Conservation (phyloP, 2,888 invertebrate genomes). For the Catocala nupta region DNA sequence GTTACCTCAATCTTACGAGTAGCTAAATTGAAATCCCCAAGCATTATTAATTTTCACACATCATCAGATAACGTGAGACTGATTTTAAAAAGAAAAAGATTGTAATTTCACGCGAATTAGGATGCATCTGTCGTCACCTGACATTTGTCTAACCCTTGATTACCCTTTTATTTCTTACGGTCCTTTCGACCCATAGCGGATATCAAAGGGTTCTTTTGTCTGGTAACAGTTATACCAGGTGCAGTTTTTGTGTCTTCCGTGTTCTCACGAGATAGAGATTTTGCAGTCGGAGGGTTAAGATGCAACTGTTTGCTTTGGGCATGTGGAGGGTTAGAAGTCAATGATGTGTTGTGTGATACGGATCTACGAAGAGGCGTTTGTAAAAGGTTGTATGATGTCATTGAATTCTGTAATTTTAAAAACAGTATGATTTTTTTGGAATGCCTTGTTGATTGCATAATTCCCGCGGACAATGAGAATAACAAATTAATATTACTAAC, state of each 20-base stretch:
- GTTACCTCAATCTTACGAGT: conserved; percentile 3
- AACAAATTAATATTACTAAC: too few species aligned
- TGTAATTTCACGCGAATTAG: conserved; percentile 83
- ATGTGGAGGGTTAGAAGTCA: conserved; percentile 50
- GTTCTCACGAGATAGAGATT: conserved; percentile 81
- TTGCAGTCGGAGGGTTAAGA: conserved; percentile 48
- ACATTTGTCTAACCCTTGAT: conserved; percentile 75
- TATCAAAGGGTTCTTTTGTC: conserved; percentile 79
- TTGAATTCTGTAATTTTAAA: too few species aligned
- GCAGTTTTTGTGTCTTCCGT: conserved; percentile 67
- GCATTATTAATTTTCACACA: conserved; percentile 80
- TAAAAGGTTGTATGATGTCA: too few species aligned
- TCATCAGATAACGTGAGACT: conserved; percentile 77
- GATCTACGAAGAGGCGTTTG: conserved; percentile 21
- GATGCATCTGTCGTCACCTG: conserved; percentile 84
- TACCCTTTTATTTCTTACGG: conserved; percentile 68
- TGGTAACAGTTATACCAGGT: conserved; percentile 81
- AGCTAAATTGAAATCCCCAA: conserved; percentile 6
- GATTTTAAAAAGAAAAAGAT: conserved; percentile 66
- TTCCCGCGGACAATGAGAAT: too few species aligned
- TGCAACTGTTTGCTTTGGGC: conserved; percentile 53
- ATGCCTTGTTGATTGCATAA: too few species aligned
- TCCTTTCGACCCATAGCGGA: conserved; percentile 70
- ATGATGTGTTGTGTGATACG: conserved; percentile 41
- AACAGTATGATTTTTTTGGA: too few species aligned